Conservation (phyloP, 2,113 vertebrate genomes). For the Platichthys flesus region DNA sequence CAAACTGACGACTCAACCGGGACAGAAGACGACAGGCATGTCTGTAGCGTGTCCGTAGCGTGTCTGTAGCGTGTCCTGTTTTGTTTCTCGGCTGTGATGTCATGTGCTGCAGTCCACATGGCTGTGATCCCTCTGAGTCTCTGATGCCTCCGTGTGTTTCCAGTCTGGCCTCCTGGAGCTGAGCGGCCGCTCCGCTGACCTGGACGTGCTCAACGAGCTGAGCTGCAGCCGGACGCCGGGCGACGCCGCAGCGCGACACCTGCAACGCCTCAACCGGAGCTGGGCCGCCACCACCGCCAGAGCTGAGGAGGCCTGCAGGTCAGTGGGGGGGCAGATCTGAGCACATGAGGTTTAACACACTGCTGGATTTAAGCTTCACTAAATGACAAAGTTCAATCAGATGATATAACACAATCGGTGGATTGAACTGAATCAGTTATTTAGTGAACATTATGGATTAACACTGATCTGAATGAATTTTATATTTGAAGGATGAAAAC, state of each 20-base stretch:
- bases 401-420: too few species aligned
- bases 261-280: conserved; percentile 84
- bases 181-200: conserved; percentile 82
- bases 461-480: too few species aligned
- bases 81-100: not conserved
- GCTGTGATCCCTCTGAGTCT: conserved; percentile 16
- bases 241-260: conserved; percentile 78
- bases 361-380: not conserved
- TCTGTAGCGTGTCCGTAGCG: too few species aligned
- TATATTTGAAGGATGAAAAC: too few species aligned
- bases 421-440: too few species aligned
- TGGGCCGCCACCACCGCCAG: conserved; percentile 83
- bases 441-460: too few species aligned
- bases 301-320: conserved; percentile 90
- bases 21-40: too few species aligned
- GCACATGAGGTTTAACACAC: not conserved
- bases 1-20: too few species aligned
- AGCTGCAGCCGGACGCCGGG: conserved; percentile 84
- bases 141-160: conserved; percentile 34
- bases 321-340: not conserved
- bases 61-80: too few species aligned
- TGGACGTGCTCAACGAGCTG: conserved; percentile 89
- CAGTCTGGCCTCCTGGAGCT: conserved; percentile 84
- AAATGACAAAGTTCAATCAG: too few species aligned
- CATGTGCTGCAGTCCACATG: not conserved